These are phyloP conservation scores for Andrena marginata DNA, from an alignment of 2,888 invertebrate genomes.

Conservation along the genomic window DNA sequence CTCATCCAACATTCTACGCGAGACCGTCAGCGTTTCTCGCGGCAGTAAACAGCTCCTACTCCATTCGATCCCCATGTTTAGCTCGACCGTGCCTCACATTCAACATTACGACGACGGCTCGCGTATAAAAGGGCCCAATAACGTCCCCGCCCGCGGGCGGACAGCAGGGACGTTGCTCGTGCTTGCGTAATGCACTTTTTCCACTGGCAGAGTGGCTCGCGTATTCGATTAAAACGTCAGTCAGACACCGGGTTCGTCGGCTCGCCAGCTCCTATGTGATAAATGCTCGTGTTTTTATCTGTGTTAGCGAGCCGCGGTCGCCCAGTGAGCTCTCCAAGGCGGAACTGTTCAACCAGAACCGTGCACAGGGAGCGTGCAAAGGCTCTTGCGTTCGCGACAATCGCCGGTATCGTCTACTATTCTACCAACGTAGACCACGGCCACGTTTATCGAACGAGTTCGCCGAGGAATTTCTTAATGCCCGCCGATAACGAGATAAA, in stretches of 20 bases:
- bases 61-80: background rate
- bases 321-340: conserved; percentile 31
- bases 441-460: conserved; percentile 44
- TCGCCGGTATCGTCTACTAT: conserved; percentile 23
- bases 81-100: too few relatives aligned
- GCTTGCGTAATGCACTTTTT: conserved; percentile 34
- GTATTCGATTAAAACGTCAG: conserved; percentile 60
- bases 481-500: conserved; percentile 47
- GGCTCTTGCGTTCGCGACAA: conserved; percentile 37
- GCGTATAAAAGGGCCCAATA: too few relatives aligned
- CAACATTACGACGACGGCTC: background rate
- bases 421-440: background rate
- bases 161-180: conserved; percentile 16
- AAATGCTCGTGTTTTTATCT: conserved; percentile 60
- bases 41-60: background rate
- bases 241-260: conserved; percentile 15
- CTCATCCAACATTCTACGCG: background rate
- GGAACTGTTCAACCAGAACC: conserved; percentile 42
- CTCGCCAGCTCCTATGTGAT: conserved; percentile 40
- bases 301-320: background rate
- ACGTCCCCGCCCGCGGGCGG: background rate
- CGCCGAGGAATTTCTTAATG: conserved; percentile 58
- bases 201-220: background rate
- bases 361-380: conserved; percentile 30
- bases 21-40: background rate